Evolutionary conservation across 2,888 invertebrate species (phyloP).

Genomic region (Zaprionus obscuricornis): DNA sequence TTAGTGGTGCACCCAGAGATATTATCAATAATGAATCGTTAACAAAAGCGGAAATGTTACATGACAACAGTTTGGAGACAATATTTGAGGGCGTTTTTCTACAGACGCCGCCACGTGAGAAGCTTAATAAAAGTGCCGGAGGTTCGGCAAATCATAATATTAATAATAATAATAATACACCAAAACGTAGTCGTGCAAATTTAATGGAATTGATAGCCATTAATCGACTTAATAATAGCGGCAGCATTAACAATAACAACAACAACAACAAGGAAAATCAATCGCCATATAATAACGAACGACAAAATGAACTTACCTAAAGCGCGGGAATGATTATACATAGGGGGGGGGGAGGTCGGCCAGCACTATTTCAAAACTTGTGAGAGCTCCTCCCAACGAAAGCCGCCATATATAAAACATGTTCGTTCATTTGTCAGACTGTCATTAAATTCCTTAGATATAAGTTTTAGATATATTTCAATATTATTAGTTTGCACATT

Average conservation of each 20-base stretch:
- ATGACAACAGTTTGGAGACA: slow-evolving; percentile 78
- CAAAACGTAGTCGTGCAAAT: slow-evolving; percentile 59
- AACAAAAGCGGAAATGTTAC: too few relatives aligned
- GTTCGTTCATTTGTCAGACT: too few relatives aligned
- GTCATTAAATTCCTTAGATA: slow-evolving; percentile 42
- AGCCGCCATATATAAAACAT: slow-evolving; percentile 26
- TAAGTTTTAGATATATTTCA: slow-evolving; percentile 30
- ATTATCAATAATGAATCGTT: slow-evolving; percentile 38
- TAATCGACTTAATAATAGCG: slow-evolving; percentile 64
- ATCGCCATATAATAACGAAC: slow-evolving; percentile 44
- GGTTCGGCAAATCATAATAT: slow-evolving; percentile 30
- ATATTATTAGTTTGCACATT: slow-evolving; percentile 4
- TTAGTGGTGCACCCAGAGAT: slow-evolving; percentile 79
- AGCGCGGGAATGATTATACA: too few relatives aligned
- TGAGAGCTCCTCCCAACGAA: slow-evolving; percentile 41
- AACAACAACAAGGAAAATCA: slow-evolving; percentile 70
- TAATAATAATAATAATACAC: slow-evolving; percentile 36
- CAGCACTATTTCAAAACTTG: too few relatives aligned
- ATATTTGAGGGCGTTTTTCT: slow-evolving; percentile 82
- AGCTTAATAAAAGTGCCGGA: slow-evolving; percentile 24
- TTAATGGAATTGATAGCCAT: slow-evolving; percentile 71
- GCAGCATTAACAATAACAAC: slow-evolving; percentile 66
- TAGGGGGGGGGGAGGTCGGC: too few relatives aligned
- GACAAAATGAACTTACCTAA: slow-evolving; percentile 38
- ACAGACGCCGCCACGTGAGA: slow-evolving; percentile 79